Conservation (phyloP, 2,113 vertebrate species). For the Panurus biarmicus region DNA sequence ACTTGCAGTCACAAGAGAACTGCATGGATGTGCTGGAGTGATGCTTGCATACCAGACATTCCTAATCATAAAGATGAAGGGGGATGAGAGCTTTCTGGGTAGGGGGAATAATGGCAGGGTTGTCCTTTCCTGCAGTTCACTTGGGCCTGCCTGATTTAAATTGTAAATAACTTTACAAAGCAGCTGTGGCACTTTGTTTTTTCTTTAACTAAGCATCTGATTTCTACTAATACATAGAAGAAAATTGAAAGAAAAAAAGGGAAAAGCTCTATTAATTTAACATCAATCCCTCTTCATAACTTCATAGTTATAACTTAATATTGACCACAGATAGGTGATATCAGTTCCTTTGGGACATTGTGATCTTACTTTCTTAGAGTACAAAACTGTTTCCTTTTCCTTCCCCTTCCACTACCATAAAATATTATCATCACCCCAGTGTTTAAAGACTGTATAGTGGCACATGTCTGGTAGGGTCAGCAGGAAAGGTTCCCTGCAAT, state of each 20-base stretch:
- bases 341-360: not conserved
- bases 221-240: not conserved
- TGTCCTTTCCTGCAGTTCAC: not conserved
- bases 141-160: not conserved
- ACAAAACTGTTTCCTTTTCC: not conserved
- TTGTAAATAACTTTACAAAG: not conserved
- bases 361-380: not conserved
- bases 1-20: not conserved
- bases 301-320: not conserved
- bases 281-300: not conserved
- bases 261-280: not conserved
- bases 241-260: not conserved
- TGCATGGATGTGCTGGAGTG: conserved; percentile 1
- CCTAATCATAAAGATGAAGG: conserved; percentile 23
- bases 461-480: not conserved
- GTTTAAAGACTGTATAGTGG: not conserved
- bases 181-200: not conserved
- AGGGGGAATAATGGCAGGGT: not conserved
- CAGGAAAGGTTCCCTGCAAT: not conserved
- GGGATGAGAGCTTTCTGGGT: not conserved
- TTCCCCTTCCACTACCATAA: not conserved
- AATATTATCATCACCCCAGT: not conserved
- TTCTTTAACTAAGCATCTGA: not conserved
- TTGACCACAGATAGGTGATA: not conserved
- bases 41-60: conserved; percentile 55